phyloP scores from a whole-genome alignment of 2,888 invertebrate species.

The Lypha dubia region DNA sequence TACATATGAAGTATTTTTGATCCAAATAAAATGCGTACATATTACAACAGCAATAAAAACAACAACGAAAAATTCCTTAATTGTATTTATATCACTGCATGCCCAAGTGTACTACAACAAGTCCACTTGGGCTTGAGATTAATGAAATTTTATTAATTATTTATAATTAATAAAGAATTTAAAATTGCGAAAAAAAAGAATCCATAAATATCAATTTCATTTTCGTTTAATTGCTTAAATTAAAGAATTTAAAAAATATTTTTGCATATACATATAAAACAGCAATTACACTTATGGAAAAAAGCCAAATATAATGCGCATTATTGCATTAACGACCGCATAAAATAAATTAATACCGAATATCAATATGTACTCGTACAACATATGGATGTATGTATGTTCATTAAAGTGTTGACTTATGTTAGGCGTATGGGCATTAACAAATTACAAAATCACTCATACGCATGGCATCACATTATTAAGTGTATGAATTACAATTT shows the following conservation, averaged over 20 bases:
- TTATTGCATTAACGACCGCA: slow-evolving; percentile 4
- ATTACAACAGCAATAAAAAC: slow-evolving; percentile 21
- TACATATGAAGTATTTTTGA: neutral
- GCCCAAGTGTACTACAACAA: neutral
- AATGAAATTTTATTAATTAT: slow-evolving; percentile 42
- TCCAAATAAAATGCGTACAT: slow-evolving; percentile 3
- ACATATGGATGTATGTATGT: neutral
- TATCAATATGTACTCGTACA: too few species aligned
- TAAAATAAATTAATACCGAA: neutral
- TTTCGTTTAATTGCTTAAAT: slow-evolving; percentile 40
- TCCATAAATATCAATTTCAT: slow-evolving; percentile 41
- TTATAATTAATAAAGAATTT: neutral
- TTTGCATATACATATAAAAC: neutral
- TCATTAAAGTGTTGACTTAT: neutral
- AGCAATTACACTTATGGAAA: neutral
- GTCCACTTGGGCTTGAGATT: neutral
- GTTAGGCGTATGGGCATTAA: slow-evolving; percentile 4
- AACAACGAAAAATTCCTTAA: slow-evolving; percentile 4
- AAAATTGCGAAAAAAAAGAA: neutral
- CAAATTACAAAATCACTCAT: slow-evolving; percentile 23
- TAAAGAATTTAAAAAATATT: slow-evolving; percentile 10
- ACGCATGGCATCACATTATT: slow-evolving; percentile 13
- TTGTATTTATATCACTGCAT: slow-evolving; percentile 45
- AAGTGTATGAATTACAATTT: neutral
- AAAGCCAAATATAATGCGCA: neutral